These are phyloP conservation scores for Agapornis roseicollis DNA, from an alignment of 2,113 vertebrate genomes.

Conservation along the genomic window DNA sequence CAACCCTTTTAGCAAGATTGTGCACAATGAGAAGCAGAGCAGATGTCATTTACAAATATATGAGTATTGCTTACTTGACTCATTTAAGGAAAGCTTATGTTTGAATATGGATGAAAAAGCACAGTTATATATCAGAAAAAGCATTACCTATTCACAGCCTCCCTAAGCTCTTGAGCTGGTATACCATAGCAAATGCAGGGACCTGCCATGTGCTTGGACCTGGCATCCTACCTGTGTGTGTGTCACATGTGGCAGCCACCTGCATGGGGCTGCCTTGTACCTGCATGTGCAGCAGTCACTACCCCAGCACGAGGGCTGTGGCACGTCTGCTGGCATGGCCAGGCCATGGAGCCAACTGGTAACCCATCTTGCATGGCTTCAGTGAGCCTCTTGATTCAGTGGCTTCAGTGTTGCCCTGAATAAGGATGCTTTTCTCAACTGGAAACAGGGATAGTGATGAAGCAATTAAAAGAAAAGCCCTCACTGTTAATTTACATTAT, in stretches of 20 bases:
- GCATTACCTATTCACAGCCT: background rate
- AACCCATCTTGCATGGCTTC: accelerated
- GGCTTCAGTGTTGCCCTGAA: background rate
- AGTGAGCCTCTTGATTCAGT: background rate
- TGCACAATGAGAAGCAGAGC: background rate
- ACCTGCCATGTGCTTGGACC: accelerated
- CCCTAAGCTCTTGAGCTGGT: background rate
- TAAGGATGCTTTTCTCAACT: constrained; percentile 13
- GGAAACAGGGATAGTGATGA: background rate
- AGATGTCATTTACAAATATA: background rate
- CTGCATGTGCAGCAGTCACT: background rate
- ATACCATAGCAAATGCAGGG: background rate
- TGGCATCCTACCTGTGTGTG: background rate
- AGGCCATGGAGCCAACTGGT: background rate
- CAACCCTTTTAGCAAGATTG: background rate
- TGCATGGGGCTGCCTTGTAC: accelerated
- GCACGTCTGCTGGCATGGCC: background rate
- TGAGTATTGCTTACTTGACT: background rate
- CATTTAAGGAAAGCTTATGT: background rate
- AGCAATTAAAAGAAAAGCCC: constrained; percentile 42
- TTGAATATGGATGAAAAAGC: background rate
- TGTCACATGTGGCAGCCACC: accelerated
- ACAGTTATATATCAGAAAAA: background rate
- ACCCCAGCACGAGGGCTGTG: accelerated
- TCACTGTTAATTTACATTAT: background rate